Conservation (phyloP, 2,797 vertebrate species). For the Ataeniobius toweri region DNA sequence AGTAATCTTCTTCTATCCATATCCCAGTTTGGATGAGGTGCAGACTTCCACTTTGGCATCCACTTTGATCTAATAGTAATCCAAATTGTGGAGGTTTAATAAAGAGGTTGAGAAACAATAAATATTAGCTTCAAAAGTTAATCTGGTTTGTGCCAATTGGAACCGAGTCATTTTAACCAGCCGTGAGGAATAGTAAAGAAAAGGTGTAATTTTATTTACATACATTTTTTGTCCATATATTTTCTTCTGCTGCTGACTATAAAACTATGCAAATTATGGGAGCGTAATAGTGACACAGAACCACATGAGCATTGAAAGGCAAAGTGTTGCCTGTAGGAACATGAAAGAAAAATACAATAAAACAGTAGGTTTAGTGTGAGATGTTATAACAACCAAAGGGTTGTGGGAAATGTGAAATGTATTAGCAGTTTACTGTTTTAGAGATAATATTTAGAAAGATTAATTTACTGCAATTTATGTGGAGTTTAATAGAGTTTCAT, state of each 20-base stretch:
- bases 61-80: constrained; percentile 57
- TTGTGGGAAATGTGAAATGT: not conserved
- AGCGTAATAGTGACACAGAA: not conserved
- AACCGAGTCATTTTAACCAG: constrained; percentile 41
- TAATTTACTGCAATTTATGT: not conserved
- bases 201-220: not conserved
- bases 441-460: not conserved
- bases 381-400: not conserved
- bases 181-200: constrained; percentile 23
- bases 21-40: constrained; percentile 49
- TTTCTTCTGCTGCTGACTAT: not conserved
- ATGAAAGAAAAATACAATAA: not conserved
- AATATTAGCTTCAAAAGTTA: constrained; percentile 29
- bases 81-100: constrained; percentile 38
- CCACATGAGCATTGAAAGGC: not conserved
- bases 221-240: not conserved
- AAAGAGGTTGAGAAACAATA: constrained; percentile 28
- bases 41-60: constrained; percentile 54
- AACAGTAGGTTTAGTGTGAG: not conserved
- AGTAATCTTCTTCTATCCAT: constrained; percentile 67
- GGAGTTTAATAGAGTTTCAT: not conserved
- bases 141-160: constrained; percentile 25
- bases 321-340: not conserved
- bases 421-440: not conserved
- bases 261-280: not conserved